These are phyloP conservation scores for Anthophora plumipes DNA, from an alignment of 2,888 invertebrate genomes.

Conservation along the genomic window DNA sequence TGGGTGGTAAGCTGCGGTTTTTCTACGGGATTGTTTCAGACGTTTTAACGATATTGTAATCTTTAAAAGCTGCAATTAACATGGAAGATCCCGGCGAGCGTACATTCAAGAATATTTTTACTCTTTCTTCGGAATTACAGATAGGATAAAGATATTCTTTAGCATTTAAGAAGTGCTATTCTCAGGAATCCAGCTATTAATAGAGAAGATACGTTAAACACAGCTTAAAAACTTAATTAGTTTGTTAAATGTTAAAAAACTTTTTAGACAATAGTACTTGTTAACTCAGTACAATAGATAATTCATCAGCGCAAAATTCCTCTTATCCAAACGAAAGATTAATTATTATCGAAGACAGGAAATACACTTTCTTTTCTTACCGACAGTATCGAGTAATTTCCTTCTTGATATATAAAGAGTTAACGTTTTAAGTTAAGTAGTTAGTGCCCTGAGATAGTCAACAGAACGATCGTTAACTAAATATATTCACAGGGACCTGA, in stretches of 20 bases:
- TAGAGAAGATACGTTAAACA: too few species aligned
- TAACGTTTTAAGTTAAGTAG: slow-evolving; percentile 56
- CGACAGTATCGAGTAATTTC: slow-evolving; percentile 18
- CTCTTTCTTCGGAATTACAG: too few species aligned
- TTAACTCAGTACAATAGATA: neutral
- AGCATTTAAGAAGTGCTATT: too few species aligned
- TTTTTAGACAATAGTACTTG: too few species aligned
- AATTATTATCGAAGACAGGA: neutral
- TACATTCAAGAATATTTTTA: too few species aligned
- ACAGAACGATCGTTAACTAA: slow-evolving; percentile 52
- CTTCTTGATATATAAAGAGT: slow-evolving; percentile 35
- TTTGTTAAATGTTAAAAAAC: neutral
- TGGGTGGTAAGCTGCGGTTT: neutral
- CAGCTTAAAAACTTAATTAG: too few species aligned
- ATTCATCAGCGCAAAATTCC: neutral
- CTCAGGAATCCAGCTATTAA: neutral
- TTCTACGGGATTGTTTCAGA: neutral
- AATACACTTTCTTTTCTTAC: neutral
- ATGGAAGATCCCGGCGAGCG: neutral
- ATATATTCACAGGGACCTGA: slow-evolving; percentile 50
- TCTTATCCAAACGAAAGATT: neutral
- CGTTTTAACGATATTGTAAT: too few species aligned
- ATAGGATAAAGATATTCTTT: too few species aligned
- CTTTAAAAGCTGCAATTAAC: neutral
- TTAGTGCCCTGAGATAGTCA: slow-evolving; percentile 43